These are phyloP conservation scores for Temnothorax unifasciatus DNA, from an alignment of 2,888 invertebrate genomes.

Conservation along the genomic window DNA sequence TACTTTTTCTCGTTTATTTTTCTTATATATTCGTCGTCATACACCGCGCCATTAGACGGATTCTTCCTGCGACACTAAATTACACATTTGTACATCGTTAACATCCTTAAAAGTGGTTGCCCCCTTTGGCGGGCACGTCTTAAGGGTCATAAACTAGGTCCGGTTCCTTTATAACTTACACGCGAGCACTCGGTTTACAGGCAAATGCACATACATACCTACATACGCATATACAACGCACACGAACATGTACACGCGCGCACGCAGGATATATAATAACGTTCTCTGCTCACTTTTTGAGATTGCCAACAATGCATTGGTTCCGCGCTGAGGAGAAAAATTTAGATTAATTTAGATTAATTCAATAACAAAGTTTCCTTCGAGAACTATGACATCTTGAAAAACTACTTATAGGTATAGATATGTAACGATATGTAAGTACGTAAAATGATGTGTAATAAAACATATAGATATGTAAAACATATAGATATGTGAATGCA, in stretches of 20 bases:
- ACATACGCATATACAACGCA: constrained; percentile 28
- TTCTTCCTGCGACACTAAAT: constrained; percentile 78
- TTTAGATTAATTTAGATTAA: constrained; percentile 25
- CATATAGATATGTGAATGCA: neutral
- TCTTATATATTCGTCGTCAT: constrained; percentile 60
- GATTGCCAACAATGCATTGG: constrained; percentile 35
- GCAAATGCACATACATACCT: constrained; percentile 51
- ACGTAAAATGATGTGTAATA: too few relatives aligned
- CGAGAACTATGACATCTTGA: constrained; percentile 10
- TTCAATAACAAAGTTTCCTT: constrained; percentile 11
- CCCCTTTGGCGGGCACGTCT: constrained; percentile 41
- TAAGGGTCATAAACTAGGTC: constrained; percentile 55
- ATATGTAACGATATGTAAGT: constrained; percentile 27
- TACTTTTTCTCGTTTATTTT: constrained; percentile 52
- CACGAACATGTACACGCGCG: constrained; percentile 49
- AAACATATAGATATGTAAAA: neutral
- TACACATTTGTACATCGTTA: constrained; percentile 82
- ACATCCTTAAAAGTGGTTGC: constrained; percentile 71
- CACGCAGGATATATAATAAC: constrained; percentile 45
- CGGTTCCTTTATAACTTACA: constrained; percentile 40
- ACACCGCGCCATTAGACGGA: constrained; percentile 70
- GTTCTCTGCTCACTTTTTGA: constrained; percentile 39
- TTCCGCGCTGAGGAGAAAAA: constrained; percentile 7
- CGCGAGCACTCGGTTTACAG: constrained; percentile 41
- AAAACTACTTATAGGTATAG: neutral